Conservation (phyloP, 2,113 vertebrate species). For the sheep (Ovis aries) region DNA sequence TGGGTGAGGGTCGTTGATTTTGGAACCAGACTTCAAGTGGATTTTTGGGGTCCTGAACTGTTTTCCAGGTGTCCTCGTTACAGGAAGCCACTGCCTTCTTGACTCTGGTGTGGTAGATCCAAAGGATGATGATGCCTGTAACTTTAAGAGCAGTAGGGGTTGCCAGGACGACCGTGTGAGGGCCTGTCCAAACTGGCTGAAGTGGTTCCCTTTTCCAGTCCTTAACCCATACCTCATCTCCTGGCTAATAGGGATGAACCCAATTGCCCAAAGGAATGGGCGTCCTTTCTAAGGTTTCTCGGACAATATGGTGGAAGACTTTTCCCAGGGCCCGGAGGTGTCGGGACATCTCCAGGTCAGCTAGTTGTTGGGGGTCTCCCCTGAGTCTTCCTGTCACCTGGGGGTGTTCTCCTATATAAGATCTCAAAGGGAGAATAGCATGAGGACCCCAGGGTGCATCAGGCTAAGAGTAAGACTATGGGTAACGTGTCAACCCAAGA, state of each 20-base stretch:
- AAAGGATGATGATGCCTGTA: neutral
- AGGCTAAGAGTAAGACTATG: rapidly evolving
- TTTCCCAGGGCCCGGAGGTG: neutral
- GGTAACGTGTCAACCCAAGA: neutral
- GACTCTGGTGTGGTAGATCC: neutral
- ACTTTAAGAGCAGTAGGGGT: neutral
- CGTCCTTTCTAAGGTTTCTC: neutral
- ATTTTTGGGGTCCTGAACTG: neutral
- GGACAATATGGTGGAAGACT: neutral
- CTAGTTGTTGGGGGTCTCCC: neutral
- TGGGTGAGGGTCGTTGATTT: neutral
- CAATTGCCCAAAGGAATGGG: neutral
- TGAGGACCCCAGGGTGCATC: neutral
- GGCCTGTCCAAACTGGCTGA: neutral
- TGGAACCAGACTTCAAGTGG: neutral
- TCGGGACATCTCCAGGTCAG: neutral
- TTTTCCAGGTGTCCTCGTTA: neutral
- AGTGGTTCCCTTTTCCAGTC: neutral
- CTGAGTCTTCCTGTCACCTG: neutral
- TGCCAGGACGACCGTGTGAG: rapidly evolving
- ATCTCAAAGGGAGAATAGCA: neutral
- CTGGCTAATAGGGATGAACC: neutral
- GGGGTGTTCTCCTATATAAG: neutral
- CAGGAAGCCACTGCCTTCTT: neutral
- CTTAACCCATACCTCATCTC: neutral